phyloP scores from a whole-genome alignment of 1,140 invertebrate genomes.

The Eupristina koningsbergeri region DNA sequence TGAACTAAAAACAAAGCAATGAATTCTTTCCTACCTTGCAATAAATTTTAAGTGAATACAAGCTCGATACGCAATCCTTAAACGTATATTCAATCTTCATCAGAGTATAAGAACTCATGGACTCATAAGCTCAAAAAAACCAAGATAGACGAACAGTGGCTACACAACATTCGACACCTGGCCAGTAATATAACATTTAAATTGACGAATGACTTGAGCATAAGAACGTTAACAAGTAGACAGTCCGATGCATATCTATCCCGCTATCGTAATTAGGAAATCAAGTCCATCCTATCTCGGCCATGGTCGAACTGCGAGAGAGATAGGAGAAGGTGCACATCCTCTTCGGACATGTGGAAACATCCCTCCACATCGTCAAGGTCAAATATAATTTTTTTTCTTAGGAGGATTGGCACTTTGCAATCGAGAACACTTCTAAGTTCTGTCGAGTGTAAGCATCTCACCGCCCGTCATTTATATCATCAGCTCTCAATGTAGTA shows the following conservation, averaged over 20 bases:
- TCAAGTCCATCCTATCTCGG: conserved; percentile 45
- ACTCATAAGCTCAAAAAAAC: too few relatives aligned
- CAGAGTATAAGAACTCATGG: too few relatives aligned
- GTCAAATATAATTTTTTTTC: conserved; percentile 13
- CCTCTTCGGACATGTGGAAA: background rate
- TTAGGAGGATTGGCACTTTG: background rate
- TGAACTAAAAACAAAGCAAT: too few relatives aligned
- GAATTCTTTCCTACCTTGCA: too few relatives aligned
- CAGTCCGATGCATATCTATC: too few relatives aligned
- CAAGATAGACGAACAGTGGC: too few relatives aligned
- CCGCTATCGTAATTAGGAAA: conserved; percentile 21
- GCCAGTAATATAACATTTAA: background rate
- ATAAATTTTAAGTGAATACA: too few relatives aligned
- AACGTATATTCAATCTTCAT: too few relatives aligned
- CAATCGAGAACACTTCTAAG: background rate
- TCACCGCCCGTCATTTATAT: background rate
- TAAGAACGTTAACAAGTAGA: background rate
- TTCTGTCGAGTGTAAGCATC: background rate
- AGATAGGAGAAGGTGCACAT: background rate
- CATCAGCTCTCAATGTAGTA: background rate
- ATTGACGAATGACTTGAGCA: background rate
- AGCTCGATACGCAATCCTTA: too few relatives aligned
- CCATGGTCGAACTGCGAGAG: conserved; percentile 37
- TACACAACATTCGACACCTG: too few relatives aligned
- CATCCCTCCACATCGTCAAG: too few relatives aligned